Conservation (phyloP, 2,113 vertebrate species). For the Propithecus coquereli region DNA sequence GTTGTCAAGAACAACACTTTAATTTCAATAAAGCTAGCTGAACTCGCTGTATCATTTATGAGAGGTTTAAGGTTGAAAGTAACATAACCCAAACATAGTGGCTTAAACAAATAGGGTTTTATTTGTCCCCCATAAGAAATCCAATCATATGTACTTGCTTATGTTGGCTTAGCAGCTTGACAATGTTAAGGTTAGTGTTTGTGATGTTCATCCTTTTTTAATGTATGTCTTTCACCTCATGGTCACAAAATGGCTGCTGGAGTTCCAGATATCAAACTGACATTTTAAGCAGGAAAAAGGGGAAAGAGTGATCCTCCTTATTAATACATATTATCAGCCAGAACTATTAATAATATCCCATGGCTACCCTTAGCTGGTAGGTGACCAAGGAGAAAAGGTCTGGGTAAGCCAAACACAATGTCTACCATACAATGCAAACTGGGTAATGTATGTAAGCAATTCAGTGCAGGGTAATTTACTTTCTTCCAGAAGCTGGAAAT, state of each 20-base stretch:
- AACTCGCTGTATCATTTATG: not conserved
- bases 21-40: not conserved
- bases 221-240: not conserved
- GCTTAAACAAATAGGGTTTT: not conserved
- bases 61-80: not conserved
- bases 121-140: conserved; percentile 11
- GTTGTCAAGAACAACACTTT: not conserved
- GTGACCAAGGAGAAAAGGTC: not conserved
- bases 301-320: not conserved
- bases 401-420: not conserved
- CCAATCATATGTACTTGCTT: not conserved
- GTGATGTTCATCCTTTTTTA: not conserved
- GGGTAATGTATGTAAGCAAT: not conserved
- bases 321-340: not conserved
- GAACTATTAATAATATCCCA: not conserved
- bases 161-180: not conserved
- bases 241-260: not conserved
- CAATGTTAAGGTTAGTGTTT: not conserved
- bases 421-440: not conserved
- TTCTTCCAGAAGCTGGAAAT: conserved; percentile 23
- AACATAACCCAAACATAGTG: not conserved
- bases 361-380: not conserved
- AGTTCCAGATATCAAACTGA: not conserved
- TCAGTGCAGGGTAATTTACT: not conserved
- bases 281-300: conserved; percentile 25